Conservation (phyloP, 2,113 vertebrate species). For the Anguilla japonica region DNA sequence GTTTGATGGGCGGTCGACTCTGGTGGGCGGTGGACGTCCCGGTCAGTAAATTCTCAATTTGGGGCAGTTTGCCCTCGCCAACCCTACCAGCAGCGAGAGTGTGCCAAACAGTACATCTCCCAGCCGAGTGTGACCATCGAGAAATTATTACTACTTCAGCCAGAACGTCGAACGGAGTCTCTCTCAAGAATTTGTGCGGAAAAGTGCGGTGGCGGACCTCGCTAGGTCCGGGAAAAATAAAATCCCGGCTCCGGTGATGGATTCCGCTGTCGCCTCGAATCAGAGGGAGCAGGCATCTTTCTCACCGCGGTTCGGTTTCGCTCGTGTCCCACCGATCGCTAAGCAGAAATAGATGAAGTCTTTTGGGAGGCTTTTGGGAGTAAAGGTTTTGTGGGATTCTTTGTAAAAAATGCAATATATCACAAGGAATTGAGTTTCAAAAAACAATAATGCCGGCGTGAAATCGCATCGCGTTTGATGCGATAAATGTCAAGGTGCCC, state of each 20-base stretch:
- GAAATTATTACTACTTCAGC: not conserved
- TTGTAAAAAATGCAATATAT: not conserved
- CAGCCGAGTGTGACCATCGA: not conserved
- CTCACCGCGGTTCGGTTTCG: not conserved
- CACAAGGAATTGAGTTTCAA: not conserved
- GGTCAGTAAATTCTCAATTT: no score
- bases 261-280: conserved; percentile 8
- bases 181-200: not conserved
- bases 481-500: conserved; percentile 9
- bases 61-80: not conserved
- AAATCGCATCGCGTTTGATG: conserved; percentile 18
- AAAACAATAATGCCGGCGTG: not conserved
- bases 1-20: not conserved
- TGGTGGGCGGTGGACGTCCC: not conserved
- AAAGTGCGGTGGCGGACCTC: not conserved
- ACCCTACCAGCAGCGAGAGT: not conserved
- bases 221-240: not conserved
- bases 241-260: not conserved
- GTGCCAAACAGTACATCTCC: not conserved
- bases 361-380: conserved; percentile 8
- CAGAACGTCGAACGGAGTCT: not conserved
- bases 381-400: conserved; percentile 8
- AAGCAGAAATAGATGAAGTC: conserved; percentile 13
- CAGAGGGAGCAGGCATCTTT: not conserved
- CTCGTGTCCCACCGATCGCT: not conserved